These are phyloP conservation scores for Iphiclides podalirius DNA, from an alignment of 2,888 invertebrate species.

Conservation along the genomic window DNA sequence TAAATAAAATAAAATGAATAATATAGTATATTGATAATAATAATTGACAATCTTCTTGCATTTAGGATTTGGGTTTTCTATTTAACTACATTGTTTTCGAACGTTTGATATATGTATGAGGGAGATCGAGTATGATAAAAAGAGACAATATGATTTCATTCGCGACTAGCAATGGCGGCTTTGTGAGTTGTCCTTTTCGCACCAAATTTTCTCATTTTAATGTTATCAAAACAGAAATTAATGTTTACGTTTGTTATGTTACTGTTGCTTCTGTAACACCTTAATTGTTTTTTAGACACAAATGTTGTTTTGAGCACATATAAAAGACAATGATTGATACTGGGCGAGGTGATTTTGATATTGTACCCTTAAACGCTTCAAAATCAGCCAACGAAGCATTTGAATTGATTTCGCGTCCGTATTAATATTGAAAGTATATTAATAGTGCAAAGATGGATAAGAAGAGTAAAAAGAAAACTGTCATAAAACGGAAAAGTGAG, in stretches of 20 bases:
- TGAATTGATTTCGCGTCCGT: slow-evolving; percentile 33
- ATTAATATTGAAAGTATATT: slow-evolving; percentile 36
- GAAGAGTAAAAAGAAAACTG: slow-evolving; percentile 74
- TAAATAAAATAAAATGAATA: too few species aligned
- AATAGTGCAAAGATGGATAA: slow-evolving; percentile 72
- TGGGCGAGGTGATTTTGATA: slow-evolving; percentile 50
- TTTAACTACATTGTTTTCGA: too few species aligned
- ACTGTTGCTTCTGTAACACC: slow-evolving; percentile 1
- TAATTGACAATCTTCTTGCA: too few species aligned
- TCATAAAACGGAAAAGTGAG: slow-evolving; percentile 72
- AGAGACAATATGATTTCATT: slow-evolving; percentile 17
- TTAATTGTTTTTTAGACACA: slow-evolving; percentile 10
- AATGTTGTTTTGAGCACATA: slow-evolving; percentile 16
- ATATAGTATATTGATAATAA: too few species aligned
- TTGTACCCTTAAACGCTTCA: slow-evolving; percentile 27
- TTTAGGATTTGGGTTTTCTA: too few species aligned
- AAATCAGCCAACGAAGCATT: slow-evolving; percentile 32
- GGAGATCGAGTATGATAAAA: slow-evolving; percentile 1
- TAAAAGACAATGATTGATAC: slow-evolving; percentile 44
- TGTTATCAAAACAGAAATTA: slow-evolving; percentile 37
- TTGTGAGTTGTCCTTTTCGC: slow-evolving; percentile 72
- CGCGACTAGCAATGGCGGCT: slow-evolving; percentile 64
- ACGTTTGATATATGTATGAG: too few species aligned
- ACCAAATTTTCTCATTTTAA: slow-evolving; percentile 45
- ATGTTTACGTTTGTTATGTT: slow-evolving; percentile 23